Base-by-base conservation (phyloP, 2,797 vertebrate species). In the Adelosebastes latens region DNA sequence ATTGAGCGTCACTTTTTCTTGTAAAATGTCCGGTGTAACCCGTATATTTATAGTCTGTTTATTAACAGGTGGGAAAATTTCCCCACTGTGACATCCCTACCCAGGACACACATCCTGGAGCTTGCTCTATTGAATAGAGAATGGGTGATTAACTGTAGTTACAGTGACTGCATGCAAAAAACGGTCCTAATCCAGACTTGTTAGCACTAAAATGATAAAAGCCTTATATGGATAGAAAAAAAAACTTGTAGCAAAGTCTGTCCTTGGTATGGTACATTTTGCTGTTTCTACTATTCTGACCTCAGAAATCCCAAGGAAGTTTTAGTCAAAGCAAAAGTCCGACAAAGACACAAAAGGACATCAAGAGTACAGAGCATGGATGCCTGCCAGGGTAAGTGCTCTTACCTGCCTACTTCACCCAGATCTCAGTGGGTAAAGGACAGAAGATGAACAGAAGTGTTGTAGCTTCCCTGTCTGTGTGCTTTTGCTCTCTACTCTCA, bases 351-450 rank as follows among this genome's bases (percentile, higher is more conserved):
- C 39, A 61, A 24, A 46, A 72, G 36, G 67, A 82, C 0, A 25
- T 13, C 1, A 11, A 14, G 11, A 27, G 67, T 18, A 55, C 5
- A 25, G 20, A 52, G 53, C 53, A 53, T 25, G 56, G 36, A 76
- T 34, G 25, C n/a, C 74, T 79, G 73, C 58, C 61, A 70, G 34
- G 49, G 20, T 22, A 72, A 72, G 68, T 64, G 73, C 59, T 87
- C 67, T 27, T 63, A 81, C 83, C 55, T 27, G 74, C 64, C 67
- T 66, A 75, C 53, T 75, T 75, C 62, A 79, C 68, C 39, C 85
- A 79, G 59, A 78, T 64, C 32, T 81, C 74, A 75, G 63, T 65
- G 73, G 52, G 32, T 66, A 75, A 80, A 80, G 60, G 27, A 77
- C 64, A 75, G 62, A 69, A 11, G 81, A 85, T 72, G 46, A 79